Conservation (phyloP, 2,888 invertebrate genomes). For the Anticlea derivata region DNA sequence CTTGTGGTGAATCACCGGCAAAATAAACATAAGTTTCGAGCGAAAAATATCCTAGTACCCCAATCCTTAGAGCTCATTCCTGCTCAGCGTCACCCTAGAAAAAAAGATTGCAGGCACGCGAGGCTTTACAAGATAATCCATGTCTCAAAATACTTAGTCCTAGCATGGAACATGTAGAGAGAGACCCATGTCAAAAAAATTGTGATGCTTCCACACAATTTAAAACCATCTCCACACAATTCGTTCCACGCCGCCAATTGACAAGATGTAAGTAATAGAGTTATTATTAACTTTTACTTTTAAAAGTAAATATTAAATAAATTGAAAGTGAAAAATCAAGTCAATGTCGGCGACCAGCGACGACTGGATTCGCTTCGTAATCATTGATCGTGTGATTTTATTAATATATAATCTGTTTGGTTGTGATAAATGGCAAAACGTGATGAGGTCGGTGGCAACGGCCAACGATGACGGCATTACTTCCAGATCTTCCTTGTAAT, state of each 20-base stretch:
- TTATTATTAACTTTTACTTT: too few relatives aligned
- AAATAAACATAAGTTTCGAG: slow-evolving; percentile 9
- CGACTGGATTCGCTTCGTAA: slow-evolving; percentile 24
- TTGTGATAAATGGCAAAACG: slow-evolving; percentile 50
- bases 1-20: slow-evolving; percentile 32
- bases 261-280: slow-evolving; percentile 23
- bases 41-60: slow-evolving; percentile 1
- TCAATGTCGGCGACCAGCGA: slow-evolving; percentile 19
- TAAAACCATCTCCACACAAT: background rate
- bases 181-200: too few relatives aligned
- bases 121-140: slow-evolving; percentile 4
- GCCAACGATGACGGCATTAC: slow-evolving; percentile 70
- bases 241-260: slow-evolving; percentile 6
- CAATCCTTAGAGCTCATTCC: background rate
- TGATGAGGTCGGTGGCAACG: slow-evolving; percentile 46
- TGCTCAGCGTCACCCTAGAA: slow-evolving; percentile 1
- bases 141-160: background rate
- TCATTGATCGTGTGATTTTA: slow-evolving; percentile 36
- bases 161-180: too few relatives aligned
- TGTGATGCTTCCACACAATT: background rate
- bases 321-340: slow-evolving; percentile 32
- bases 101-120: background rate
- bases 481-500: slow-evolving; percentile 73
- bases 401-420: slow-evolving; percentile 43
- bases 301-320: slow-evolving; percentile 28